phyloP scores from a whole-genome alignment of 2,113 vertebrate species.

The Ochotona curzoniae region DNA sequence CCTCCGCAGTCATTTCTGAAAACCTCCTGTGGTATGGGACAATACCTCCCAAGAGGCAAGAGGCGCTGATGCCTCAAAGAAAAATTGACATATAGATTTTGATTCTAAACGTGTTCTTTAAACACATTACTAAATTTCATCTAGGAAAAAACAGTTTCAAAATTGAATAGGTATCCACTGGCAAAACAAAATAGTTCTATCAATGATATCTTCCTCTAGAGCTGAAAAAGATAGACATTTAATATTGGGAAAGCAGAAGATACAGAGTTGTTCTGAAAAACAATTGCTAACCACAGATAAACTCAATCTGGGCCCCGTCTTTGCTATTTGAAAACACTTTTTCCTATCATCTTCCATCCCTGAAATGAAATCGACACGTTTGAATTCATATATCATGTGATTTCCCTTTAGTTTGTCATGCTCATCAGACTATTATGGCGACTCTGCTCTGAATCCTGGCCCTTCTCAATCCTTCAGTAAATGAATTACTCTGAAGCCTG shows the following conservation, averaged over 20 bases:
- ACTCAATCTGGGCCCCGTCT: neutral
- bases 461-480: neutral
- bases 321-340: neutral
- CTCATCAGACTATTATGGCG: neutral
- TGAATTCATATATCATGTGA: neutral
- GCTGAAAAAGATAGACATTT: neutral
- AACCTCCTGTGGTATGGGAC: neutral
- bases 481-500: neutral
- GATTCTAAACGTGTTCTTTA: neutral
- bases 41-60: neutral
- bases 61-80: neutral
- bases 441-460: neutral
- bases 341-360: neutral
- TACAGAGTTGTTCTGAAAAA: neutral
- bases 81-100: neutral
- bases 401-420: neutral
- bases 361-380: neutral
- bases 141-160: neutral
- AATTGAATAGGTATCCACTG: neutral
- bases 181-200: neutral
- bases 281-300: neutral
- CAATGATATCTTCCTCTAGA: neutral
- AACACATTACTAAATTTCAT: neutral
- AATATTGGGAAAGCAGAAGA: neutral
- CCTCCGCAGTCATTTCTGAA: neutral